These are phyloP conservation scores for Arizona elegans DNA, from an alignment of 2,113 vertebrate species.

Conservation along the genomic window DNA sequence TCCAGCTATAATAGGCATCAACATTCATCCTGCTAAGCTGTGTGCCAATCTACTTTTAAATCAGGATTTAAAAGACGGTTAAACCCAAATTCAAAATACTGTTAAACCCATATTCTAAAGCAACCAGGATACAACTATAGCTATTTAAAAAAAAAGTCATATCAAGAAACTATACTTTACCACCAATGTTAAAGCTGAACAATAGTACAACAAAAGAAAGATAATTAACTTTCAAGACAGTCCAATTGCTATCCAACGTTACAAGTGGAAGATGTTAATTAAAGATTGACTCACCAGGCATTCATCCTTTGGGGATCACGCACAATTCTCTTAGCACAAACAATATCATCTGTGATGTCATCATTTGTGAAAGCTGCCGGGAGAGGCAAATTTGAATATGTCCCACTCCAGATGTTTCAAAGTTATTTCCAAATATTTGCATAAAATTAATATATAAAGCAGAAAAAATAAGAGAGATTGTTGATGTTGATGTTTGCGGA, in stretches of 20 bases:
- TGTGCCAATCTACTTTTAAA: neutral
- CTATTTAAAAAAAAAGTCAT: neutral
- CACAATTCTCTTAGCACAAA: neutral
- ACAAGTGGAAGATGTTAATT: neutral
- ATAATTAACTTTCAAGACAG: too few relatives aligned
- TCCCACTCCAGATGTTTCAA: too few relatives aligned
- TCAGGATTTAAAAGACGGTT: neutral
- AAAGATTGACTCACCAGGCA: neutral
- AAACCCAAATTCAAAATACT: neutral
- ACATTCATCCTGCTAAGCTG: neutral
- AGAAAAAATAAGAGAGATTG: neutral
- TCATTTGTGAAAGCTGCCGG: neutral
- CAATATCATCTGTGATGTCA: slow-evolving; percentile 7
- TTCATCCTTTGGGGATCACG: neutral
- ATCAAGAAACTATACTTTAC: neutral
- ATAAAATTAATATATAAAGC: too few relatives aligned
- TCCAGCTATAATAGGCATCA: neutral
- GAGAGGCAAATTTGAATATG: neutral
- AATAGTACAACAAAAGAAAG: neutral
- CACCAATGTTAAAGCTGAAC: neutral
- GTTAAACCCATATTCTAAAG: neutral
- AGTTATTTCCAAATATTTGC: too few relatives aligned
- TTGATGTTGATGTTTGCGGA: too few relatives aligned
- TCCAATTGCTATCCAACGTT: too few relatives aligned
- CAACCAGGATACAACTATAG: neutral